phyloP scores from a whole-genome alignment of 2,888 invertebrate genomes.

The Agrenia bidenticulata region DNA sequence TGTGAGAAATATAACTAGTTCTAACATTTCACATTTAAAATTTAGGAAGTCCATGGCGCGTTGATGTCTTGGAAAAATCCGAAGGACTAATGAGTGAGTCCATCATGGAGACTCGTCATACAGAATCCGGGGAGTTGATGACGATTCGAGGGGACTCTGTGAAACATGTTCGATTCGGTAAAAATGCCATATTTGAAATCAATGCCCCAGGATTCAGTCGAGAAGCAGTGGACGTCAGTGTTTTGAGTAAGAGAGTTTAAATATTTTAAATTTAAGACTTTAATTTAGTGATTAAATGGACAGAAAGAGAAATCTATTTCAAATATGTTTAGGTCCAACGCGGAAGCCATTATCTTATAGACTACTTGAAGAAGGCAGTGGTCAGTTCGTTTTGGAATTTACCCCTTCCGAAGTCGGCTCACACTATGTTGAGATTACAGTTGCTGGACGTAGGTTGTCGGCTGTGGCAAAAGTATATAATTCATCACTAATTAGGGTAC shows the following conservation, averaged over 20 bases:
- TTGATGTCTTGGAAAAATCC: constrained; percentile 73
- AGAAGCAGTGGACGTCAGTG: constrained; percentile 62
- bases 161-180: constrained; percentile 82
- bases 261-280: constrained; percentile 36
- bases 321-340: constrained; percentile 67
- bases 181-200: constrained; percentile 85
- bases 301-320: no score
- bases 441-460: constrained; percentile 84
- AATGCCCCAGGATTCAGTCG: constrained; percentile 66
- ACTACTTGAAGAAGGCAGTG: constrained; percentile 76
- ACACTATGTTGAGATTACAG: constrained; percentile 86
- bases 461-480: constrained; percentile 93
- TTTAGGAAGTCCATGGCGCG: constrained; percentile 90
- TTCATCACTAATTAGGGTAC: constrained; percentile 87
- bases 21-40: no score
- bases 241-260: constrained; percentile 59
- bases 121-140: constrained; percentile 40
- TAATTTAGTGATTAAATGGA: not conserved
- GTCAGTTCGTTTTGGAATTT: constrained; percentile 87
- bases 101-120: constrained; percentile 45
- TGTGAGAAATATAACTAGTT: no score
- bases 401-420: constrained; percentile 91
- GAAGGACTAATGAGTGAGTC: constrained; percentile 59
- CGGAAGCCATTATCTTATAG: constrained; percentile 79
- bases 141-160: constrained; percentile 44